Evolutionary conservation across 2,888 invertebrate species (phyloP).

Genomic region (Macrosoma leucophasiata): DNA sequence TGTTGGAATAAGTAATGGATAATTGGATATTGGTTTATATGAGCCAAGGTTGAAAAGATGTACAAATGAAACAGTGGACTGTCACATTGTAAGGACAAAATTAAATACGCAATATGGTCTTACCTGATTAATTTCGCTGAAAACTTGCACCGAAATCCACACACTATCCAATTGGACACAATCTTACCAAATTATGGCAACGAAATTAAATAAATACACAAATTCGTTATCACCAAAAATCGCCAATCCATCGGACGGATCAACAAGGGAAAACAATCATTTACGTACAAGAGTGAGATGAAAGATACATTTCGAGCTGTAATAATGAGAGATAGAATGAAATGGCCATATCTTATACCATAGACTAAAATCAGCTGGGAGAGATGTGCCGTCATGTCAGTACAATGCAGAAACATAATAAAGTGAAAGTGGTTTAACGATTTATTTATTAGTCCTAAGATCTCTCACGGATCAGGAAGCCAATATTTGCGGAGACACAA

Average conservation of each 20-base stretch:
- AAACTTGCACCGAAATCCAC: constrained; percentile 43
- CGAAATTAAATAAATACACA: too few relatives aligned
- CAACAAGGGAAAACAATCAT: constrained; percentile 58
- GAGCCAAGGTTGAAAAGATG: constrained; percentile 65
- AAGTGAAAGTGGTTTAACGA: constrained; percentile 10
- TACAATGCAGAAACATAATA: constrained; percentile 1
- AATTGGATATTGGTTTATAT: too few relatives aligned
- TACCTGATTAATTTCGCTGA: constrained; percentile 42
- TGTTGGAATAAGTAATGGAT: too few relatives aligned
- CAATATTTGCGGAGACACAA: too few relatives aligned
- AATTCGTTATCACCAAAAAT: constrained; percentile 52
- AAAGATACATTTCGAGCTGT: too few relatives aligned
- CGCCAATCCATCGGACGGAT: constrained; percentile 49
- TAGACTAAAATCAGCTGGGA: constrained; percentile 55
- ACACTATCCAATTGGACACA: too few relatives aligned
- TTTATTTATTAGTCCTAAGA: too few relatives aligned
- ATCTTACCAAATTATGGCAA: too few relatives aligned
- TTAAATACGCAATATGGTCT: constrained; percentile 56
- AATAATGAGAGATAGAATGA: too few relatives aligned
- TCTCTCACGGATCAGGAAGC: too few relatives aligned
- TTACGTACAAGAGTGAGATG: constrained; percentile 24
- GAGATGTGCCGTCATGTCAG: too few relatives aligned
- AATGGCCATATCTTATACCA: constrained; percentile 22
- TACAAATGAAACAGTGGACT: constrained; percentile 40
- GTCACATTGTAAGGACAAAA: constrained; percentile 44